phyloP scores from a whole-genome alignment of 2,113 vertebrate genomes.

The Chaetops frenatus region DNA sequence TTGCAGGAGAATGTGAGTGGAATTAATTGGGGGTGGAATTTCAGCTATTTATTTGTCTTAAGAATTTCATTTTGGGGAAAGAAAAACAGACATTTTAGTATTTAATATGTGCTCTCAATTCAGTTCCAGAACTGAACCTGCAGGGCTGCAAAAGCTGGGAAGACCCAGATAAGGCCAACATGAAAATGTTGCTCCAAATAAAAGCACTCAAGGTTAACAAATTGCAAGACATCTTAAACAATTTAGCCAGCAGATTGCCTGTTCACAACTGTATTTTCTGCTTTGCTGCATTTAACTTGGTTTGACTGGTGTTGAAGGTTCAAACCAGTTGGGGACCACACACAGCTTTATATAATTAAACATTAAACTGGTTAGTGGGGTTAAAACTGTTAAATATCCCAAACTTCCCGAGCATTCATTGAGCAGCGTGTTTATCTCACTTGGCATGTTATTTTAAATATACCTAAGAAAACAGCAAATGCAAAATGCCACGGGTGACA shows the following conservation, averaged over 20 bases:
- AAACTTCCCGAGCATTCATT: neutral
- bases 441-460: slow-evolving; percentile 29
- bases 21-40: slow-evolving; percentile 7
- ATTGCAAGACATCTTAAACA: slow-evolving; percentile 12
- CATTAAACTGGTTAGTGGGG: neutral
- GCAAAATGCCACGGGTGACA: neutral
- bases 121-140: neutral
- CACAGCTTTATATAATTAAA: neutral
- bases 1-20: neutral
- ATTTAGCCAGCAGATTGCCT: neutral
- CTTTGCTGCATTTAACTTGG: neutral
- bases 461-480: neutral
- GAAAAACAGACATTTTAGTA: neutral
- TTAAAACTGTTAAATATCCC: neutral
- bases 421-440: neutral
- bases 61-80: neutral
- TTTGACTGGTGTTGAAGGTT: neutral
- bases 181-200: slow-evolving; percentile 21
- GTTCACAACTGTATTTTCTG: neutral
- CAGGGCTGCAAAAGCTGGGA: neutral
- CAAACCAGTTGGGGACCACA: neutral
- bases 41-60: slow-evolving; percentile 11
- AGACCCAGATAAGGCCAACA: neutral
- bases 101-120: neutral
- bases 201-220: slow-evolving; percentile 40